Base-by-base conservation (phyloP, 2,888 invertebrate species). In the Rotaria magnacalcarata region DNA sequence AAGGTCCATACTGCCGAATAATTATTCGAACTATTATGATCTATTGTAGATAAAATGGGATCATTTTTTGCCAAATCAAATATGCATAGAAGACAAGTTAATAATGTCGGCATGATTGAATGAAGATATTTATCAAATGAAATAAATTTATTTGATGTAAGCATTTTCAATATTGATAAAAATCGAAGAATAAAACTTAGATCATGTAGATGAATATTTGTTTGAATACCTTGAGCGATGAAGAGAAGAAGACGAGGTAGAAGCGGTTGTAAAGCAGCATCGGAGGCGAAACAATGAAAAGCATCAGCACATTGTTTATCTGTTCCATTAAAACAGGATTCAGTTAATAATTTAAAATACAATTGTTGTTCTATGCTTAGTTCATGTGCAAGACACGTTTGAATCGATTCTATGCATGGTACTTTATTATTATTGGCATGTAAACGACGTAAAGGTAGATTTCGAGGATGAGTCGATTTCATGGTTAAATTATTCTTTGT, bases 271-370 rank as follows among this genome's bases (percentile, higher is more conserved):
- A 80, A 24, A n/a, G 80, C 80, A 80, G 80, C 80, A 80, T 80
- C 80, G 1, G 80, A n/a, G n/a, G 80, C n/a, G 10, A 80, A n/a
- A 47, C 43, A 47, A 47, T 10, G 47, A 14, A 80, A 24, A 11
- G 80, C 34, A 47, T 80, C 24, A 0, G 10, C 10, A 19, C 14
- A 14, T 80, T 47, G 47, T n/a, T 47, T 2, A n/a, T 80, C 47
- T 11, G 24, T 80, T 10, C 24, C 47, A 47, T 97, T 97, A 2
- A 98, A 97, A 92, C 97, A 97, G 2, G 97, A 97, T 91, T 98
- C 98, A 0, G 97, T 97, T 87, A 98, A 97, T 92, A 97, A 97
- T 90, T 97, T 97, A 90, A 97, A 98, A 92, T 97, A 98, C 85
- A 97, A 92, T 91, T 98, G 97, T 89, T 98, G 97, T 90, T 98